A percentile compares a stretch with the other conserved stretches of the same genome.
These are phyloP conservation scores for Oryctolagus cuniculus DNA, from an alignment of 2,113 vertebrate species.

Conservation along the genomic window mOryCun1.1 NC_091441.1:36952501-36953000, in stretches of 20 bases:
- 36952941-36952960: constrained; percentile 58
- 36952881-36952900: background rate
- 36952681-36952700: background rate
- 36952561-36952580: constrained; percentile 40
- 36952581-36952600: constrained; percentile 59
- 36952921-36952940: constrained; percentile 16
- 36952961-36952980: background rate
- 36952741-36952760: accelerated
- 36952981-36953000: background rate
- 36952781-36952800: accelerated
- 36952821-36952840: background rate
- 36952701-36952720: background rate
- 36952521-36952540: background rate
- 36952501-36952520: background rate
- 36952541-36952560: constrained; percentile 17
- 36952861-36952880: background rate
- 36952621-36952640: constrained; percentile 24
- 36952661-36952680: background rate
- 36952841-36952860: background rate
- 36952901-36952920: background rate
- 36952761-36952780: background rate
- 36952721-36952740: background rate
- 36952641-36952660: background rate
- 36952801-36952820: background rate
- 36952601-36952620: constrained; percentile 29